Evolutionary conservation across 2,797 vertebrate genomes (phyloP).

Genomic region (Eurystomus glaucurus): DNA sequence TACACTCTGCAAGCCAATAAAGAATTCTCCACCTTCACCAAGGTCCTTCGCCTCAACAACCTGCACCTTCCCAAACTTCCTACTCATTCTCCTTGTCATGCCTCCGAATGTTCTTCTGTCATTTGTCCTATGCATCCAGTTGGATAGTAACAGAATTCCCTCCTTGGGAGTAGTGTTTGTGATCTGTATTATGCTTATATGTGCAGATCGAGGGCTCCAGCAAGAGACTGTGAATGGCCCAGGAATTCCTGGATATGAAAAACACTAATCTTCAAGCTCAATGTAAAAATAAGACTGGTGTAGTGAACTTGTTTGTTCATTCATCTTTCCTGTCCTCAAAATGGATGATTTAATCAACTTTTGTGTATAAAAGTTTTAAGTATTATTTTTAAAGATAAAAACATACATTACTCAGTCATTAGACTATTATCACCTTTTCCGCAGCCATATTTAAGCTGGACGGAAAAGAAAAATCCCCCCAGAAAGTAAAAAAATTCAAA

Average conservation of each 20-base stretch:
- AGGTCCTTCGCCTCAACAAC: background rate
- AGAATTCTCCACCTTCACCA: background rate
- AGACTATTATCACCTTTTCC: background rate
- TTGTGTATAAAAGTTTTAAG: background rate
- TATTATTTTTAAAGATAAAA: background rate
- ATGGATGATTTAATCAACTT: background rate
- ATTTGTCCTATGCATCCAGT: background rate
- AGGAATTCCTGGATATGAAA: background rate
- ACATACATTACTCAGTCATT: background rate
- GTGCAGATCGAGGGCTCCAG: background rate
- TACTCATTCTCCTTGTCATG: background rate
- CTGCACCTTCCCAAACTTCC: background rate
- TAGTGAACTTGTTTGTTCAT: background rate
- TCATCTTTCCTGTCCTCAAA: background rate
- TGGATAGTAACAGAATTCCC: background rate
- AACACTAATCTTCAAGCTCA: background rate
- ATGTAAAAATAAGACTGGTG: background rate
- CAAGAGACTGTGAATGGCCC: fast-evolving
- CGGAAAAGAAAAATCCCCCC: background rate
- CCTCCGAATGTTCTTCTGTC: background rate
- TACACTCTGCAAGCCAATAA: background rate
- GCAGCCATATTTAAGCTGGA: background rate
- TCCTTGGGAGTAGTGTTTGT: background rate
- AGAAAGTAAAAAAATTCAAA: background rate
- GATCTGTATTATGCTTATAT: background rate